Base-by-base conservation (phyloP, 2,888 invertebrate species). In the Mythimna ferrago region DNA sequence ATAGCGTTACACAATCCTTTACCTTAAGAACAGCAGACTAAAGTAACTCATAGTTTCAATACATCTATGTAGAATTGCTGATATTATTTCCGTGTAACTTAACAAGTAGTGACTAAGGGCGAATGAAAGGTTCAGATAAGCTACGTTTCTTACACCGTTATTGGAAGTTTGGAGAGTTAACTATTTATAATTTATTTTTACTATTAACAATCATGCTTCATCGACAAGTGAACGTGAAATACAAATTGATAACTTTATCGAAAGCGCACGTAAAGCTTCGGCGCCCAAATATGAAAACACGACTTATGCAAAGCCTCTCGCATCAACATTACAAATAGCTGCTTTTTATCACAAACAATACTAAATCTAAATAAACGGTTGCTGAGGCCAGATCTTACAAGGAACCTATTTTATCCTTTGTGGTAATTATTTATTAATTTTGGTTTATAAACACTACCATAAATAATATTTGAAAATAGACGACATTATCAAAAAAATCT, bases 271-370 rank as follows among this genome's bases (percentile, higher is more conserved):
- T 48, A 73, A 26, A 72, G 61, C 66, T 73, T 58, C 51, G 51
- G 64, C 61, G 57, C 58, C 51, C 38, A 71, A 26, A 62, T 57
- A 69, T 72, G 19, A 60, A 71, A 71, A 70, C 63, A 65, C 58
- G 66, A 75, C 38, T 48, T 38, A 73, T 70, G 65, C 76, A 75
- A 86, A 84, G 71, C 79, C 73, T 76, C 73, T 68, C 66, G 74
- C 66, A 74, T 65, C 53, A 77, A 72, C 67, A 53, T 73, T 75
- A 81, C 76, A 73, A 66, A 80, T 73, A 84, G 76, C 79, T 81
- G 86, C 76, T 66, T 71, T 51, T 67, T 84, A 86, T 85, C 85
- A 87, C 82, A 88, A 85, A 78, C 38, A 82, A 75, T 72, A 77
- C 44, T 60, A 76, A 35, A 70, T 64, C 60, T 72, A 67, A 77